These are phyloP conservation scores for Peromyscus polionotus DNA, from an alignment of 2,113 vertebrate species.

Conservation along the genomic window DNA sequence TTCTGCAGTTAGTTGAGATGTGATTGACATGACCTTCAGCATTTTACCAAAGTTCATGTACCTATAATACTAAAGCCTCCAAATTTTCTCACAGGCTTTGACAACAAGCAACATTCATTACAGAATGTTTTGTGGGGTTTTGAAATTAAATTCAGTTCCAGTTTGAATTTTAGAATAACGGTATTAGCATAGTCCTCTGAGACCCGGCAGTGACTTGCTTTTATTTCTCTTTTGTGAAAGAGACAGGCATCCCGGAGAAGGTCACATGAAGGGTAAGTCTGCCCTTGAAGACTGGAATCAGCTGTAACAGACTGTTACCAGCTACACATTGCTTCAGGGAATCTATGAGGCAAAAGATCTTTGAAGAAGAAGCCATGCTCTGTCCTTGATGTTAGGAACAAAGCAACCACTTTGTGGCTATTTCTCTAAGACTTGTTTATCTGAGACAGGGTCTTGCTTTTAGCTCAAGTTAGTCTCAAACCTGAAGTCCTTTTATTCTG, in stretches of 20 bases:
- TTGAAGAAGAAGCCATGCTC: conserved; percentile 17
- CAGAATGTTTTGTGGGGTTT: conserved; percentile 25
- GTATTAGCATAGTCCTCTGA: background rate
- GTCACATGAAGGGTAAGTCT: background rate
- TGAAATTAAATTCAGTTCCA: conserved; percentile 37
- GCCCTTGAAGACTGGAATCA: background rate
- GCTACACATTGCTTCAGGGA: background rate
- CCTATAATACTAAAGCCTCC: background rate
- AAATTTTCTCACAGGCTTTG: conserved; percentile 26
- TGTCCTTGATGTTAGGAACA: background rate
- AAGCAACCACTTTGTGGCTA: background rate
- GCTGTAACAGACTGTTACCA: background rate
- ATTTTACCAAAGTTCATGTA: conserved; percentile 49
- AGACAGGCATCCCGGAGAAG: background rate
- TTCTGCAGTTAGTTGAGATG: background rate
- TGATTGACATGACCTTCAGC: background rate
- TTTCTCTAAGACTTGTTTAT: background rate
- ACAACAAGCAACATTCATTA: background rate
- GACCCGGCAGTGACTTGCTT: background rate
- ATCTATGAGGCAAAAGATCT: background rate
- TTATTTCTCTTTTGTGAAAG: background rate
- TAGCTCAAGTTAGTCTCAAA: background rate
- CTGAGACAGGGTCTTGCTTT: background rate
- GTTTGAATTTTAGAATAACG: background rate
- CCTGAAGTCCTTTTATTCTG: background rate